Conservation (phyloP, 1,140 invertebrate genomes). For the Vollenhovia emeryi region DNA sequence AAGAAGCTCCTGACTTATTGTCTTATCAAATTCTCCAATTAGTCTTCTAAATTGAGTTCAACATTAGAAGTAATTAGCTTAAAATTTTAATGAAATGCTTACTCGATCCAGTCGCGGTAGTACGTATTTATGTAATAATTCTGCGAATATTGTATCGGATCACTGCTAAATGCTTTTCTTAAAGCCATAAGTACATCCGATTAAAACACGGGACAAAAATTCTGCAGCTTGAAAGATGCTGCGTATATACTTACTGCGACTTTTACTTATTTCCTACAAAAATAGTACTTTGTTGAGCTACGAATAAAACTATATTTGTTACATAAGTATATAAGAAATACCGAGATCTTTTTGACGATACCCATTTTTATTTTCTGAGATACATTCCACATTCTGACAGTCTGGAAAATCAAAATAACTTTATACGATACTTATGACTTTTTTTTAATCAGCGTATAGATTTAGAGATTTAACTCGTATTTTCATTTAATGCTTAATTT, state of each 20-base stretch:
- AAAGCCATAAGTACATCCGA: background rate
- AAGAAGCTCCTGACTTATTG: background rate
- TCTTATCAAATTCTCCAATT: background rate
- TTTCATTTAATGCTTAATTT: background rate
- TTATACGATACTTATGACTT: background rate
- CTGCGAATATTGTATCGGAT: background rate
- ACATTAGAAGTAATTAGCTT: background rate
- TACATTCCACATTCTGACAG: background rate
- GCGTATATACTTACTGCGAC: background rate
- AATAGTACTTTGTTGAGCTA: background rate
- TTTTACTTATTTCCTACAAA: background rate
- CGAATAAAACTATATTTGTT: background rate
- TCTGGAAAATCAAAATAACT: background rate
- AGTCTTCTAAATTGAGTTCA: background rate
- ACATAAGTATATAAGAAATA: background rate
- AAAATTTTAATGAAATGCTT: background rate
- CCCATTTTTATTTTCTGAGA: background rate
- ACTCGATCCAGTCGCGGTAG: background rate
- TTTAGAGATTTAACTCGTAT: background rate
- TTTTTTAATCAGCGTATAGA: background rate
- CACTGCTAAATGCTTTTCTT: conserved; percentile 6
- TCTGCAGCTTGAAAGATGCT: background rate
- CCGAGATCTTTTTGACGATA: background rate
- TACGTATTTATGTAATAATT: too few relatives aligned
- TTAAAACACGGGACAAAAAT: background rate